Evolutionary conservation across 2,888 invertebrate species (phyloP), one percentile per base, ranked within the genome.

Genomic region (Platypus cylindrus): DNA sequence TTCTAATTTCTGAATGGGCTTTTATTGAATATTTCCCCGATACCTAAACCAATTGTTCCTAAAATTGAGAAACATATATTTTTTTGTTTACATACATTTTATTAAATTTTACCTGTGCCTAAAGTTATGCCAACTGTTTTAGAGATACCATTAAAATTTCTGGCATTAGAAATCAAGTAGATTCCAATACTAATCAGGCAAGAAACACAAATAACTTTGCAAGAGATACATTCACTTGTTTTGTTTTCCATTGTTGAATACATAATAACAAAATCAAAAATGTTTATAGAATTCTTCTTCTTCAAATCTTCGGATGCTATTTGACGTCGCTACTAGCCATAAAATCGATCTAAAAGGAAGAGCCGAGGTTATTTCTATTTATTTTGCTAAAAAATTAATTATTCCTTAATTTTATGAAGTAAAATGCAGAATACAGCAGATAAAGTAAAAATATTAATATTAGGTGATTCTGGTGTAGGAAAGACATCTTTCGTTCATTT

Each of bases 401-500:
- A n/a, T n/a, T n/a, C n/a, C n/a, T n/a, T n/a, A n/a, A n/a, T n/a
- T n/a, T n/a, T n/a, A n/a, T n/a, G n/a, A n/a, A n/a, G n/a, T n/a
- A n/a, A n/a, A n/a, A n/a, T n/a, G n/a, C n/a, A n/a, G n/a, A n/a
- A n/a, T n/a, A n/a, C n/a, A n/a, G n/a, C n/a, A n/a, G 86, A 89
- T 63, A 83, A 86, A 70, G 87, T 89, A 12, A 82, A 89, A 61
- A 79, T 94, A 41, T 74, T 94, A 50, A 79, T 94, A 38, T 75
- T 93, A 40, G 93, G 93, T 31, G 93, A 94, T 63, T 54, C 61
- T 79, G 94, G 95, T 41, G 95, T 97, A 41, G 98, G 98, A 13
- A 98, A 98, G 69, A 89, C 94, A 3, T 93, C 93, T 1, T 68
- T 97, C 29, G 87, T 90, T 0, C 86, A 94, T 64, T 64, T 95